Conservation (phyloP, 2,888 invertebrate species). For the Pomacea canaliculata region DNA sequence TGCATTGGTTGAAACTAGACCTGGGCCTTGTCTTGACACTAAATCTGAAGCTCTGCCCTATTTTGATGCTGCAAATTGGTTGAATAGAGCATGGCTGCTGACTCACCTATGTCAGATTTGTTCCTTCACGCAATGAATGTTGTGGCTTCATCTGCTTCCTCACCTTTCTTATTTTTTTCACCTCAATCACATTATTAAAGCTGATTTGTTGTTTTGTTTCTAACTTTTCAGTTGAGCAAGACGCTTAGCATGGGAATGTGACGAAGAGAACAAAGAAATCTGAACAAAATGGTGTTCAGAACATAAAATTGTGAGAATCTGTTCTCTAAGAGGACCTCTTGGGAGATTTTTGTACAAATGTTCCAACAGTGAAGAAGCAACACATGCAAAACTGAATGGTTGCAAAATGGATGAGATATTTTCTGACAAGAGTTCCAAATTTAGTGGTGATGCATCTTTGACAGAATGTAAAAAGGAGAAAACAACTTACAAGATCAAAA, state of each 20-base stretch:
- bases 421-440: background rate
- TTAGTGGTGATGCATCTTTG: background rate
- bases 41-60: too few relatives aligned
- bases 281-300: too few relatives aligned
- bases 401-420: background rate
- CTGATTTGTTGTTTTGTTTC: too few relatives aligned
- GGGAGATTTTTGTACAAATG: background rate
- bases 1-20: too few relatives aligned
- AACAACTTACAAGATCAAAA: background rate
- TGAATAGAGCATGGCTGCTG: background rate
- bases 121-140: too few relatives aligned
- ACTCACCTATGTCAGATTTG: too few relatives aligned
- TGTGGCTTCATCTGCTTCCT: too few relatives aligned
- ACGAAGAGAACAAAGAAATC: background rate
- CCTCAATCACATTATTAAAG: too few relatives aligned
- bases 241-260: background rate
- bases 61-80: background rate
- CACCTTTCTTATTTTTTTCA: too few relatives aligned
- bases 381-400: background rate
- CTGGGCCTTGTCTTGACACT: too few relatives aligned
- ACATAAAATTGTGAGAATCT: too few relatives aligned
- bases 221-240: background rate
- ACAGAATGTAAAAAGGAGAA: background rate
- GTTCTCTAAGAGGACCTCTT: too few relatives aligned
- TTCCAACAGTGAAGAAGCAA: background rate